phyloP scores from a whole-genome alignment of 2,113 vertebrate species.

The Procavia capensis region DNA sequence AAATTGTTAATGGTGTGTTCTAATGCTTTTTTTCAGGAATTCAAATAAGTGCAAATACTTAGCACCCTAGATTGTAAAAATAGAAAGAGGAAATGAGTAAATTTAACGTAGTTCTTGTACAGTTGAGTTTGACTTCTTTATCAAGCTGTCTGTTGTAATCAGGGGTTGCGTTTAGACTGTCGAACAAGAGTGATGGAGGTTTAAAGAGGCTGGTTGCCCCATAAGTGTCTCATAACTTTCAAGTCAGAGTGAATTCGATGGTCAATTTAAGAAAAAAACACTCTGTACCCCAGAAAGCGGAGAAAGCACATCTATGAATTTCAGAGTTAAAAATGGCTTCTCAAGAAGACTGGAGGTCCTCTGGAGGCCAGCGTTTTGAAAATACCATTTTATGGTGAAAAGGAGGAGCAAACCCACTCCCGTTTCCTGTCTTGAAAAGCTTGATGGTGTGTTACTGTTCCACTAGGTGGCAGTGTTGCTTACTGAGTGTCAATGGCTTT shows the following conservation, averaged over 20 bases:
- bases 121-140: constrained; percentile 51
- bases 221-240: background rate
- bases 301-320: constrained; percentile 7
- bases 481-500: background rate
- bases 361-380: constrained; percentile 36
- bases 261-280: background rate
- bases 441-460: background rate
- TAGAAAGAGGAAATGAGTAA: constrained; percentile 32
- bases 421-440: background rate
- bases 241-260: constrained; percentile 37
- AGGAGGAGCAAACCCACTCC: background rate
- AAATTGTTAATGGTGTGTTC: constrained; percentile 51
- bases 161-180: background rate
- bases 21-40: constrained; percentile 51
- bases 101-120: constrained; percentile 10
- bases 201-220: background rate
- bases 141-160: constrained; percentile 14
- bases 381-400: background rate
- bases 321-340: constrained; percentile 26
- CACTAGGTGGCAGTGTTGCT: constrained; percentile 77
- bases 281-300: background rate
- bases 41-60: constrained; percentile 45
- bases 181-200: background rate
- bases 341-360: constrained; percentile 49
- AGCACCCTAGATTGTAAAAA: constrained; percentile 35